Evolutionary conservation across 2,888 invertebrate genomes (phyloP), one percentile per base, ranked within the genome.

Genomic region (Napeogenes inachia): DNA sequence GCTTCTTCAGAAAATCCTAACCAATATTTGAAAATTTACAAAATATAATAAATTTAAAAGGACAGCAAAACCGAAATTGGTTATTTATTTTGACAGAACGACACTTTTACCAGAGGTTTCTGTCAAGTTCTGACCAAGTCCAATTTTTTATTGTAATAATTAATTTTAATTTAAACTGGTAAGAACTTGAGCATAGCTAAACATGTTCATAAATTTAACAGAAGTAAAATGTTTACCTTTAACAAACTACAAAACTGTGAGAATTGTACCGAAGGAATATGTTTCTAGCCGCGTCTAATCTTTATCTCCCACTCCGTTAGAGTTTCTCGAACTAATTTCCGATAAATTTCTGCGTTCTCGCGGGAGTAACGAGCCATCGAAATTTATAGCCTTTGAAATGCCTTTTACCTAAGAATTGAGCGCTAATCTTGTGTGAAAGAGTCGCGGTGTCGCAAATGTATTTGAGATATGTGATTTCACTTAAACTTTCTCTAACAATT

Each of bases 391-490:
- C 79, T 84, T 83, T 76, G 82, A 83, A 87, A 82, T 79, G 84
- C 78, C 84, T 78, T 84, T 85, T 83, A 85, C 86, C 82, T 87
- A 82, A 80, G 85, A 86, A 86, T 85, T 81, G 84, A 79, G 86
- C 84, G 87, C 87, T 88, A 87, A 89, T 88, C 86, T 87, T 85
- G 84, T 85, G 86, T 87, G 82, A 88, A 87, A 83, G 82, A 69
- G 69, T 81, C 79, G 75, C 75, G 77, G 76, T 73, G 72, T 68
- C 71, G 59, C 65, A 65, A 61, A 68, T 73, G 75, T 74, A 80
- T 79, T 80, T 75, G 75, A 68, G 66, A 64, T 68, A 68, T 54
- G 59, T 66, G 57, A 66, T 53, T 62, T 57, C 46, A 62, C 61
- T 60, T 45, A 42, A 42, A 42, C 42, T 42, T 42, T 42, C 10